Conservation (phyloP, 2,797 vertebrate genomes). For the Acrossocheilus wenchowensis region DNA sequence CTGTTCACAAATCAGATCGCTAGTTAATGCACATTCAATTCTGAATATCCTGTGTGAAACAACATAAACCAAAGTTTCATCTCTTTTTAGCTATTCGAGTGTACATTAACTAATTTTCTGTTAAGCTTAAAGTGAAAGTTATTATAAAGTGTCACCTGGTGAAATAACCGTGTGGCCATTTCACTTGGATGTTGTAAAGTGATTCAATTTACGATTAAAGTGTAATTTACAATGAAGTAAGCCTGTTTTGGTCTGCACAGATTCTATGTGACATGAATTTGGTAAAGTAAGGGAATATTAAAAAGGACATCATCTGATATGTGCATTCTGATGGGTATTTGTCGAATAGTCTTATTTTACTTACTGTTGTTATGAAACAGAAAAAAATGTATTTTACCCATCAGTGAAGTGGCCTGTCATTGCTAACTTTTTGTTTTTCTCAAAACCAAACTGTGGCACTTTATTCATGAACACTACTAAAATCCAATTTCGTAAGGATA, state of each 20-base stretch:
- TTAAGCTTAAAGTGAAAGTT: conserved; percentile 6
- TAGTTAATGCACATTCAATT: conserved; percentile 22
- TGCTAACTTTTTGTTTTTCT: conserved; percentile 65
- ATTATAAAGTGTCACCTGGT: conserved; percentile 42
- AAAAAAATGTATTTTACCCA: conserved; percentile 58
- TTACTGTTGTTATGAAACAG: conserved; percentile 46
- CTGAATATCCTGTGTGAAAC: not conserved
- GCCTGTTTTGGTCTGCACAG: conserved; percentile 42
- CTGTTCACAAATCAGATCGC: conserved; percentile 6
- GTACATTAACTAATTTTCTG: not conserved
- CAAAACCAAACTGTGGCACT: conserved; percentile 85
- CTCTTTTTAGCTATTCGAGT: not conserved
- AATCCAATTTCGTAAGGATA: conserved; percentile 60
- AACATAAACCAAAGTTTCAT: conserved; percentile 18
- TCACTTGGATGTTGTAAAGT: conserved; percentile 51
- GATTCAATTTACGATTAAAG: conserved; percentile 43
- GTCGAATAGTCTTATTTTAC: conserved; percentile 45
- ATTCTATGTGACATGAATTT: conserved; percentile 17
- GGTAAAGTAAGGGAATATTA: conserved; percentile 31
- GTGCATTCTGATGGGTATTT: conserved; percentile 44
- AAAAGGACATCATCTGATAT: conserved; percentile 44
- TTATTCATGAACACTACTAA: conserved; percentile 78
- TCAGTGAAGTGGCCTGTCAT: conserved; percentile 63
- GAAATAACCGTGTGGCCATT: conserved; percentile 43
- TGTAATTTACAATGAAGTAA: conserved; percentile 36